Evolutionary conservation across 2,113 vertebrate species (phyloP), one percentile per base, ranked within the genome.

Genomic region (Zosterops japonicus): DNA sequence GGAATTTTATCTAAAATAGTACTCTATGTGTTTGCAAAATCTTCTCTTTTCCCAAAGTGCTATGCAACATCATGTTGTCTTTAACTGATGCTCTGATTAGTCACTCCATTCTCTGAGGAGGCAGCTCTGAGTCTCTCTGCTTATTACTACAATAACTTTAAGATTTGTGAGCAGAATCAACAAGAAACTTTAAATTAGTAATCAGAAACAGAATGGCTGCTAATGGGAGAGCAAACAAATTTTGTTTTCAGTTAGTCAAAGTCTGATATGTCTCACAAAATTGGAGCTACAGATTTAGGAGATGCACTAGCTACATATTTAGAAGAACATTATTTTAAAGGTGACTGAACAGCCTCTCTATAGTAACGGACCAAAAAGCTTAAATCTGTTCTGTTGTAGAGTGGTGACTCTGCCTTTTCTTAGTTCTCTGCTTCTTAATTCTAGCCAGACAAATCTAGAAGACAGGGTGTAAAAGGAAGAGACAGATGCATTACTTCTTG

Each of bases 241-340:
- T 67, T 74, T 90, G 22, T 69, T 90, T 92, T 88, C 68, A 77
- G 55, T 71, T 36, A 52, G 64, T 67, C 0, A 0, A 80, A 93
- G 47, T 53, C 76, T 94, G 68, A 88, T 81, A 88, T 81, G 69
- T 71, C 79, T 96, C 16, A 8, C 5, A 8, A 86, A 60, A 92
- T 39, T 83, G 60, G 71, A 92, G 89, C 83, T 78, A 83, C 84
- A 92, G 39, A 91, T 88, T 93, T 88, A 72, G 82, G 83, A 93
- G 75, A 33, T 70, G 35, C 50, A 70, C n/a, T 61, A 80, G 63
- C 49, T 87, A 90, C 63, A 28, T 52, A 92, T 90, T 94, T 96
- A 96, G 71, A 85, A 91, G 20, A 90, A 80, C 68, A 81, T 46
- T 41, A 78, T 92, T 92, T 94, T 79, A 67, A 96, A 94, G 92